Evolutionary conservation across 2,888 invertebrate species (phyloP).

Genomic region (Andrena dorsata): DNA sequence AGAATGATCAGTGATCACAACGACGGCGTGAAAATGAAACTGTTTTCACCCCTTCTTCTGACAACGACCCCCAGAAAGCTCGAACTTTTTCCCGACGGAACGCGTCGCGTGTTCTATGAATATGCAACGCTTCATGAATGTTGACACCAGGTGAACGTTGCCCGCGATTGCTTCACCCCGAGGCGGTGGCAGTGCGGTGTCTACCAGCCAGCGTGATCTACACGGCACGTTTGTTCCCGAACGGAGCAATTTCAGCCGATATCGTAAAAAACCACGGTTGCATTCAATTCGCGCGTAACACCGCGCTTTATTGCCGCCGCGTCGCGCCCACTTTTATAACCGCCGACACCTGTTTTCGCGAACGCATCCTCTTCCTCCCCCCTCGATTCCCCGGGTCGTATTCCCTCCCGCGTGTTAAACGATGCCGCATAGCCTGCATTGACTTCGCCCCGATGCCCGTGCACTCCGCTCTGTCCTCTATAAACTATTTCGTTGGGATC

Average conservation of each 20-base stretch:
- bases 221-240: slow-evolving; percentile 30
- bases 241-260: slow-evolving; percentile 41
- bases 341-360: slow-evolving; percentile 50
- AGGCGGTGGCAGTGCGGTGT: background rate
- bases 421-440: slow-evolving; percentile 15
- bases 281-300: slow-evolving; percentile 43
- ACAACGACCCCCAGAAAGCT: background rate
- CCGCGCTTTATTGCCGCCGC: slow-evolving; percentile 35
- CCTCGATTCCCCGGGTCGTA: background rate
- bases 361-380: background rate
- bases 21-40: too few relatives aligned
- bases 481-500: slow-evolving; percentile 39
- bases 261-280: slow-evolving; percentile 52
- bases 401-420: background rate
- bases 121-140: slow-evolving; percentile 36
- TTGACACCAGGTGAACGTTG: slow-evolving; percentile 37
- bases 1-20: too few relatives aligned
- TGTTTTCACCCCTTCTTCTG: too few relatives aligned
- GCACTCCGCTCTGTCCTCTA: slow-evolving; percentile 15
- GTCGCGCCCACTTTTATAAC: slow-evolving; percentile 41
- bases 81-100: background rate
- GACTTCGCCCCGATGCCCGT: background rate
- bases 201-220: slow-evolving; percentile 13
- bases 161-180: slow-evolving; percentile 11
- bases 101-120: slow-evolving; percentile 25